Evolutionary conservation across 2,113 vertebrate species (phyloP).

Genomic region (Chlorodrepanis virens): DNA sequence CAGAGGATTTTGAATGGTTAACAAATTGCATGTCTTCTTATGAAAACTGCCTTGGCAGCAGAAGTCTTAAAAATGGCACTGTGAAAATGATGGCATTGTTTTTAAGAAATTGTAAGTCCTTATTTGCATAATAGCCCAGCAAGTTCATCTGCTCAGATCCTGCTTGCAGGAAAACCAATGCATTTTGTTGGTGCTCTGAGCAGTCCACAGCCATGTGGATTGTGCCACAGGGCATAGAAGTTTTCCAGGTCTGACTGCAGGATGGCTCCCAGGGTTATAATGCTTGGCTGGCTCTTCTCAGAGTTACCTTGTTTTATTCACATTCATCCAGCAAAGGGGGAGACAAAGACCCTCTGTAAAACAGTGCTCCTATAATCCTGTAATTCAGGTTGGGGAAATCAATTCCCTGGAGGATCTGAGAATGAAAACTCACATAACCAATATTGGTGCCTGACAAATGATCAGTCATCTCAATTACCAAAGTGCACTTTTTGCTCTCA

Average conservation of each 20-base stretch:
- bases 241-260: neutral
- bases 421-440: neutral
- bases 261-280: neutral
- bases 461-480: neutral
- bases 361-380: neutral
- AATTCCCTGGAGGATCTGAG: neutral
- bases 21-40: neutral
- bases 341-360: neutral
- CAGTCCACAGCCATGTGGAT: neutral
- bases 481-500: neutral
- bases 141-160: neutral
- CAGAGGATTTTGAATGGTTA: neutral
- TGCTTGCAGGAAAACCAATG: neutral
- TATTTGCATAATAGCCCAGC: neutral
- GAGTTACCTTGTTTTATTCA: neutral
- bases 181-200: constrained; percentile 21
- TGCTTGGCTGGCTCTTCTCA: neutral
- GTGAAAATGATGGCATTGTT: neutral
- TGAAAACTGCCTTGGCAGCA: neutral
- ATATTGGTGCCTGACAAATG: neutral
- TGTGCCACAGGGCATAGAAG: neutral
- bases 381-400: neutral
- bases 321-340: neutral
- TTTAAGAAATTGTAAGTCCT: neutral
- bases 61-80: neutral